phyloP scores from a whole-genome alignment of 2,888 invertebrate species.

The Papilio demoleus region DNA sequence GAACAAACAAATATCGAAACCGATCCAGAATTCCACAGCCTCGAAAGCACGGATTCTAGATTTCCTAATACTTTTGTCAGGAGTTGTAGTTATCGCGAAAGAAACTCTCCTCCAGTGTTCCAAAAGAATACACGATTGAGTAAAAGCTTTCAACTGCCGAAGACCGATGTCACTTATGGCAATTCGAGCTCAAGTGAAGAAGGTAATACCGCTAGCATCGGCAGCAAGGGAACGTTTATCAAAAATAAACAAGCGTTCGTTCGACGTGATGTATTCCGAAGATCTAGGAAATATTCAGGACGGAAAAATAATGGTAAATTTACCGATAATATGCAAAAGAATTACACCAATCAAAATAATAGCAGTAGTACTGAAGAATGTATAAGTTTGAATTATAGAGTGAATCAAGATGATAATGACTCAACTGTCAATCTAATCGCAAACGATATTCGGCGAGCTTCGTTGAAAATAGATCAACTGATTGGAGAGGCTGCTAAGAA shows the following conservation, averaged over 20 bases:
- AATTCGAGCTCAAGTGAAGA: slow-evolving; percentile 82
- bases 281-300: slow-evolving; percentile 79
- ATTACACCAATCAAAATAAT: slow-evolving; percentile 68
- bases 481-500: slow-evolving; percentile 73
- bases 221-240: slow-evolving; percentile 81
- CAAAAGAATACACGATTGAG: slow-evolving; percentile 81
- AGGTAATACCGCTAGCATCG: slow-evolving; percentile 69
- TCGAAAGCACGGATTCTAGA: slow-evolving; percentile 80
- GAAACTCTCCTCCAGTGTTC: slow-evolving; percentile 78
- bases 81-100: slow-evolving; percentile 79
- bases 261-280: slow-evolving; percentile 77
- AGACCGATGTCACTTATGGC: slow-evolving; percentile 73
- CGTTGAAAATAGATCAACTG: slow-evolving; percentile 82
- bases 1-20: slow-evolving; percentile 82
- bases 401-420: slow-evolving; percentile 82
- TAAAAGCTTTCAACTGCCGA: slow-evolving; percentile 80
- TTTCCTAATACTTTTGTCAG: slow-evolving; percentile 78
- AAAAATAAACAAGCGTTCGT: slow-evolving; percentile 83
- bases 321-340: slow-evolving; percentile 65
- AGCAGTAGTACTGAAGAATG: slow-evolving; percentile 80
- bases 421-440: slow-evolving; percentile 81
- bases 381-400: slow-evolving; percentile 78
- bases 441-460: slow-evolving; percentile 82
- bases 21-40: slow-evolving; percentile 80
- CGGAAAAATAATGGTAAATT: slow-evolving; percentile 73